A percentile compares a stretch with the other conserved stretches of the same genome.
Conservation (phyloP, 2,888 invertebrate genomes). For the Lamellibrachia columna region DNA sequence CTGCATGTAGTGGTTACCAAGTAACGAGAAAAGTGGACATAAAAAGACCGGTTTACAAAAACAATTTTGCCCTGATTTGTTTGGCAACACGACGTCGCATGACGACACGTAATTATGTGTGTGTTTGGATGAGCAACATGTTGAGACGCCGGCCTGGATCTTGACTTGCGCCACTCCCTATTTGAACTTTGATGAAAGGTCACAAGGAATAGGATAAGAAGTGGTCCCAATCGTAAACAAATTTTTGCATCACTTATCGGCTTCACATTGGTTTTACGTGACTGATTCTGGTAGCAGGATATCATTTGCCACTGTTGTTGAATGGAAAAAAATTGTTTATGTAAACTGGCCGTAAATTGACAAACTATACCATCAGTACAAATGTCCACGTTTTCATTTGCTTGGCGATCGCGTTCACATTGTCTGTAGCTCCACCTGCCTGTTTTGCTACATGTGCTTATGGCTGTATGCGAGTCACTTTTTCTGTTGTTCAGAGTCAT, state of each 20-base stretch:
- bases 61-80: background rate
- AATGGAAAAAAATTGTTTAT: background rate
- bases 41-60: background rate
- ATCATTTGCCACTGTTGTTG: background rate
- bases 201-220: background rate
- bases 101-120: background rate
- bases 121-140: background rate
- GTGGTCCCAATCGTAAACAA: background rate
- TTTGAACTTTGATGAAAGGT: background rate
- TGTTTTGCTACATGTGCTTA: background rate
- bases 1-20: background rate
- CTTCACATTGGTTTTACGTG: background rate
- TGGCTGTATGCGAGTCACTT: background rate
- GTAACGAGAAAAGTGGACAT: background rate
- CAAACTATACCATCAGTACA: background rate
- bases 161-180: background rate
- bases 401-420: background rate
- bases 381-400: background rate
- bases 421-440: background rate
- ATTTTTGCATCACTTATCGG: background rate
- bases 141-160: background rate
- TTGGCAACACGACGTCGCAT: background rate
- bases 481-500: conserved; percentile 6
- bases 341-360: background rate
- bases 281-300: background rate